These are phyloP conservation scores for Otus scops DNA, from an alignment of 2,797 vertebrate genomes.

Conservation along the genomic window DNA sequence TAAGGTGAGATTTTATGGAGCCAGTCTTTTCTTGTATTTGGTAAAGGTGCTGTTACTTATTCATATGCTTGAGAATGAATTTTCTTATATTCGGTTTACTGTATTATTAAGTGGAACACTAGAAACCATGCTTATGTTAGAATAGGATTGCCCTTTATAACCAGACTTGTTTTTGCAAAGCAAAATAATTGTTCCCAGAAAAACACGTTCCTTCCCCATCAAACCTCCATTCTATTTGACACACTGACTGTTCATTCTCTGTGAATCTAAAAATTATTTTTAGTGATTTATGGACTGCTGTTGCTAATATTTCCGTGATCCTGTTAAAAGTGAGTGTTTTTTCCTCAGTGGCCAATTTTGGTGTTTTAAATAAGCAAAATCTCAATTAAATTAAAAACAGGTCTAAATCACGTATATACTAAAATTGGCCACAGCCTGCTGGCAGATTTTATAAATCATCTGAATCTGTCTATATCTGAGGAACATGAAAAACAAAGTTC, in stretches of 20 bases:
- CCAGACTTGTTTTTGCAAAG: neutral
- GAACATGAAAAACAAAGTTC: neutral
- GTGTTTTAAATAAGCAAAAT: slow-evolving; percentile 22
- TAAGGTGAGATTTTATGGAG: neutral
- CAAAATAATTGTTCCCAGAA: slow-evolving; percentile 13
- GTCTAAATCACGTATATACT: neutral
- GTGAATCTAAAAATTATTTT: slow-evolving; percentile 14
- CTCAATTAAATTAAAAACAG: slow-evolving; percentile 7
- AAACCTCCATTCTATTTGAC: neutral
- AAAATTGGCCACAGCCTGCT: neutral
- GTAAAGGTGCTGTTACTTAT: neutral
- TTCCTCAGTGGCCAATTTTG: neutral
- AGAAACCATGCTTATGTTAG: neutral
- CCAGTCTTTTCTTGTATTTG: neutral
- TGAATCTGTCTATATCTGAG: neutral
- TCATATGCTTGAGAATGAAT: neutral
- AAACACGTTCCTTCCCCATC: neutral
- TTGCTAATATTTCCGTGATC: slow-evolving; percentile 15
- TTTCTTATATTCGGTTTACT: neutral
- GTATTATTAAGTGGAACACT: neutral
- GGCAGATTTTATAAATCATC: neutral
- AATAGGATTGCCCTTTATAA: neutral
- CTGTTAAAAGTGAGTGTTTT: neutral
- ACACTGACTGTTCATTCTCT: neutral
- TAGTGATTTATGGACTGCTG: slow-evolving; percentile 34